phyloP scores from a whole-genome alignment of 2,113 vertebrate genomes.

The Vimba vimba region DNA sequence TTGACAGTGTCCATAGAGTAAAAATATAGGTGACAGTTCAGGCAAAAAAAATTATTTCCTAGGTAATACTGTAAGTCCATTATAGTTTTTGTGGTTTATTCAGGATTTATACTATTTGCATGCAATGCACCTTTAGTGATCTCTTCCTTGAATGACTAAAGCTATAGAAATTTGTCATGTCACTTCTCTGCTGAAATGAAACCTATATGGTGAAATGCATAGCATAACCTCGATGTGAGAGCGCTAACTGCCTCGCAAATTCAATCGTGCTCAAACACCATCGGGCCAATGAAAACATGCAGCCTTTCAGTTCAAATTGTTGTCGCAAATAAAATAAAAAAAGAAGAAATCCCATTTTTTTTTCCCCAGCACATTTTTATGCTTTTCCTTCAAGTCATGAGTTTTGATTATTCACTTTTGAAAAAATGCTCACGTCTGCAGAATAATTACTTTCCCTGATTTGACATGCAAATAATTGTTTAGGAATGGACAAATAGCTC shows the following conservation, averaged over 20 bases:
- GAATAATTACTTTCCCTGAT: background rate
- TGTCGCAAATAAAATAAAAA: background rate
- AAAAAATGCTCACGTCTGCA: background rate
- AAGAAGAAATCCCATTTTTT: background rate
- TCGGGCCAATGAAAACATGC: conserved; percentile 31
- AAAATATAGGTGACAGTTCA: background rate
- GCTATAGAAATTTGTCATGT: conserved; percentile 22
- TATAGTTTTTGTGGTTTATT: background rate
- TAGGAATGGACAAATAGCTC: background rate
- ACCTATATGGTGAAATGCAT: conserved; percentile 22
- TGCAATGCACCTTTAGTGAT: background rate
- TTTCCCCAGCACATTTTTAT: background rate
- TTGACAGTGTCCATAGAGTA: background rate
- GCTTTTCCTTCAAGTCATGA: background rate
- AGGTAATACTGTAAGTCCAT: background rate
- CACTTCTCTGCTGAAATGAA: conserved; percentile 15
- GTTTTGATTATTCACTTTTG: background rate
- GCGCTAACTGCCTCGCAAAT: background rate
- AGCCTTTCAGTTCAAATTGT: background rate
- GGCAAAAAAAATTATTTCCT: background rate
- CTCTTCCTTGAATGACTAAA: conserved; percentile 14
- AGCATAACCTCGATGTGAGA: conserved; percentile 28
- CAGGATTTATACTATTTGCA: background rate
- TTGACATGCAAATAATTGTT: background rate
- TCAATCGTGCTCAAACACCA: background rate